phyloP scores from a whole-genome alignment of 2,888 invertebrate genomes.

The Dryomyza anilis region DNA sequence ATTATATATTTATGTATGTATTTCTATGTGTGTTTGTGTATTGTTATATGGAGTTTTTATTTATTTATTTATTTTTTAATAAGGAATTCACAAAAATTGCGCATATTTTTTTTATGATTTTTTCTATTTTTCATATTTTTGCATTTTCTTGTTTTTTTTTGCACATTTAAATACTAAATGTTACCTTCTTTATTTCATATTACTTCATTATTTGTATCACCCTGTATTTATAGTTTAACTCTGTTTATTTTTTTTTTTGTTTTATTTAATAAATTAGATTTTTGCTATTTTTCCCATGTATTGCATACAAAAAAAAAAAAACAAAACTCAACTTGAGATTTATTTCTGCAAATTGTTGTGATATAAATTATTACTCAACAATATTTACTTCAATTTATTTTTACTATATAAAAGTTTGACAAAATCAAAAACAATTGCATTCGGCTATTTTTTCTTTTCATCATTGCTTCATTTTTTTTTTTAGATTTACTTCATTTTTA shows the following conservation, averaged over 20 bases:
- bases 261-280: background rate
- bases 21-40: no score
- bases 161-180: background rate
- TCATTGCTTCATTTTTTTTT: background rate
- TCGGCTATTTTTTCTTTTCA: constrained; percentile 28
- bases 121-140: background rate
- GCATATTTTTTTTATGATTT: background rate
- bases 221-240: no score
- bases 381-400: no score
- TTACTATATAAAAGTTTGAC: constrained; percentile 13
- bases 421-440: constrained; percentile 25
- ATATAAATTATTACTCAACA: constrained; percentile 4
- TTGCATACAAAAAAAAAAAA: background rate
- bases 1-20: no score
- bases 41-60: no score
- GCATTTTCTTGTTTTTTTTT: background rate
- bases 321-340: no score
- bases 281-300: background rate
- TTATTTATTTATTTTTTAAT: no score
- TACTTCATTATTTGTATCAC: constrained; percentile 33
- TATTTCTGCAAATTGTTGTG: no score
- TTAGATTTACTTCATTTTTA: background rate
- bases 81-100: no score
- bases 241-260: constrained; percentile 28
- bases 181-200: background rate